Evolutionary conservation across 2,888 invertebrate species (phyloP), one percentile per base, ranked within the genome.

Genomic region (Autographa gamma): DNA sequence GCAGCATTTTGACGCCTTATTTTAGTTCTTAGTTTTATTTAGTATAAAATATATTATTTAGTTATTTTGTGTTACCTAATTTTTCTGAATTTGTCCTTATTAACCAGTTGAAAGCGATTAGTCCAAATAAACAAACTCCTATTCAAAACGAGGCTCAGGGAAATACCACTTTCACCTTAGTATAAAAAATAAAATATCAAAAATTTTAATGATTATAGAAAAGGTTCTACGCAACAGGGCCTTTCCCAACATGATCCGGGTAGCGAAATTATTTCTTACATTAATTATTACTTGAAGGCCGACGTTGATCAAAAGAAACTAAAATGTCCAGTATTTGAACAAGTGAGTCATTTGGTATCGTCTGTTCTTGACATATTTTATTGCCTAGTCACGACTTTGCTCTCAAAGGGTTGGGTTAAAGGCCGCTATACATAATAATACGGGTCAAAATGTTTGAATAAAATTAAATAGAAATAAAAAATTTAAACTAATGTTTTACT

Each of bases 231-330:
- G 34, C 7, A 34, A 34, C 34, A 58, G 64, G 38, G 34, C 63
- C 54, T 19, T 56, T 56, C 38, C 38, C 41, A 62, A 60, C 13
- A 59, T 5, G 1, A 54, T 18, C 34, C 31, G 11, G 43, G 32
- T 34, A 14, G 5, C 7, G 14, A 25, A 59, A 67, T 64, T 13
- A 31, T 54, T 48, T 19, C 25, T 48, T 52, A 59, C n/a, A 19
- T 63, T n/a, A 9, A 8, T 38, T 8, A 19, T 63, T n/a, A 9
- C 9, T 38, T 8, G 62, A 74, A 79, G 79, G 75, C 25, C 9
- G 62, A 63, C 69, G 4, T 78, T 14, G 2, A 16, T 65, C 32
- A 63, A 78, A 74, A 62, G 58, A 56, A 76, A 68, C 59, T n/a
- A 63, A 56, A 19, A 38, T 11, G 18, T 25, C 16, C 11, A 65